Conservation (phyloP, 2,888 invertebrate genomes). For the Heteromyza rotundicornis region DNA sequence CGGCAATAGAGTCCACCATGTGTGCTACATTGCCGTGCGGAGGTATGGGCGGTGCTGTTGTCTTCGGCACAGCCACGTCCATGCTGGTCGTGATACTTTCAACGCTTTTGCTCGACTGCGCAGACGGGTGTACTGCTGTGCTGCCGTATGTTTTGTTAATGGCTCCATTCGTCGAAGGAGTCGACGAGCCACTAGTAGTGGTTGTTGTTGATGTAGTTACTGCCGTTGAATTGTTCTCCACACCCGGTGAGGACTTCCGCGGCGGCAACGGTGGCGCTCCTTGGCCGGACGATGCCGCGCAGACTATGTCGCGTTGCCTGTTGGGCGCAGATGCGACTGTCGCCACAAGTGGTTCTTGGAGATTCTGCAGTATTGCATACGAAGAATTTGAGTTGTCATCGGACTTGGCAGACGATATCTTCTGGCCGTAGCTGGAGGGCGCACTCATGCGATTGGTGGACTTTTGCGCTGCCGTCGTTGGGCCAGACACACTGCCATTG, state of each 20-base stretch:
- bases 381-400: constrained; percentile 52
- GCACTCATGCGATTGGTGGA: constrained; percentile 62
- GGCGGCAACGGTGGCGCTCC: constrained; percentile 67
- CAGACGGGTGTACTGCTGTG: constrained; percentile 19
- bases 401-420: constrained; percentile 38
- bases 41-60: constrained; percentile 61
- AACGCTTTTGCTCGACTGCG: constrained; percentile 45
- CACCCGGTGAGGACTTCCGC: constrained; percentile 65
- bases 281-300: constrained; percentile 43
- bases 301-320: constrained; percentile 6
- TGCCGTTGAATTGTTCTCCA: constrained; percentile 48
- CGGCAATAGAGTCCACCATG: constrained; percentile 52
- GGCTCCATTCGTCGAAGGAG: constrained; percentile 11
- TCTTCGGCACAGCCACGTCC: constrained; percentile 48
- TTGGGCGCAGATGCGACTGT: constrained; percentile 20
- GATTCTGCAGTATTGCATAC: constrained; percentile 57
- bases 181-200: constrained; percentile 7
- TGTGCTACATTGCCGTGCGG: constrained; percentile 48
- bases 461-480: constrained; percentile 43
- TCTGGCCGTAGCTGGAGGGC: constrained; percentile 49
- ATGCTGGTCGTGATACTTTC: constrained; percentile 52
- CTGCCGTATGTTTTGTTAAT: constrained; percentile 26
- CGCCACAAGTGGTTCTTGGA: constrained; percentile 39
- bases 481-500: constrained; percentile 6
- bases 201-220: constrained; percentile 38